A percentile compares a stretch with the other conserved stretches of the same genome.
phyloP scores from a whole-genome alignment of 2,797 vertebrate species.

The Rhinella marina region DNA sequence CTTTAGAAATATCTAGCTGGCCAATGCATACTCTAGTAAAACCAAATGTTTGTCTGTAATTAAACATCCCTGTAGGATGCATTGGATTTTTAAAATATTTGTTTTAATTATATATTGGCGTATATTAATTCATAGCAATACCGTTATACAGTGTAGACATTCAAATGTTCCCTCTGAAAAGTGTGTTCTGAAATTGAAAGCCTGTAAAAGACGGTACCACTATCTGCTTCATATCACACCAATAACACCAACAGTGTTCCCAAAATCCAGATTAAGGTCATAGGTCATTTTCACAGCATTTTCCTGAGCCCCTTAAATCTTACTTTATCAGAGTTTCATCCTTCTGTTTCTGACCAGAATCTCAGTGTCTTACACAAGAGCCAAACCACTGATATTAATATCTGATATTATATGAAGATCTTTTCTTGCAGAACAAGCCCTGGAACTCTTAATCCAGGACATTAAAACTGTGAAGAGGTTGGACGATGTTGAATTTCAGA shows the following conservation, averaged over 20 bases:
- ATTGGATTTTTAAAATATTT: too few species aligned
- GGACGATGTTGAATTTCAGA: slow-evolving; percentile 5
- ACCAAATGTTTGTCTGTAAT: too few species aligned
- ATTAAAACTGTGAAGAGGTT: slow-evolving; percentile 8
- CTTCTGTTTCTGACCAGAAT: not conserved
- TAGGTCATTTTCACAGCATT: not conserved
- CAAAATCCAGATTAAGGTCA: not conserved
- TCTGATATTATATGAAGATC: slow-evolving; percentile 19
- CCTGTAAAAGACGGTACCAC: not conserved
- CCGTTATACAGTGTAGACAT: not conserved
- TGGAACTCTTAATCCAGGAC: slow-evolving; percentile 22
- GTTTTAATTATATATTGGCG: too few species aligned
- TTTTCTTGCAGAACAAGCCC: not conserved
- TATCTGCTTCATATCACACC: not conserved
- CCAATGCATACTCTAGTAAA: too few species aligned
- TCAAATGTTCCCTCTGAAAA: not conserved
- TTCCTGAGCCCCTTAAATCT: not conserved
- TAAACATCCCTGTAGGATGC: too few species aligned
- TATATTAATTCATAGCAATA: not conserved
- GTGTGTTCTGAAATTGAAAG: not conserved
- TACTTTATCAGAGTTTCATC: not conserved
- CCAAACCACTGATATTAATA: slow-evolving; percentile 37
- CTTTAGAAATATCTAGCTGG: too few species aligned
- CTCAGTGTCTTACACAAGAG: not conserved
- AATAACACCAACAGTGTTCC: not conserved